phyloP scores from a whole-genome alignment of 2,888 invertebrate species.

The Eilema caniola region DNA sequence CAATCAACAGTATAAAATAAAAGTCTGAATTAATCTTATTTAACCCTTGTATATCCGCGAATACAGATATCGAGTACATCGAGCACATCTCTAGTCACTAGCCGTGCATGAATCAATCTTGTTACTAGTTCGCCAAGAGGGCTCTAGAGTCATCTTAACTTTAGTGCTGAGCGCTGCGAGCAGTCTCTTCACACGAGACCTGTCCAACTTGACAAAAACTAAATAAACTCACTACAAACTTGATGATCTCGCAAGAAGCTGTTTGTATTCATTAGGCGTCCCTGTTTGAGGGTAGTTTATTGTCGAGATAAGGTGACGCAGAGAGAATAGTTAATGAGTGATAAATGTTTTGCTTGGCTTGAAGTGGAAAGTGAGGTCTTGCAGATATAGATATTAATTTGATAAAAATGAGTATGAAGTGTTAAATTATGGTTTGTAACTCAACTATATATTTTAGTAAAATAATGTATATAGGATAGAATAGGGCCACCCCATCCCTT shows the following conservation, averaged over 20 bases:
- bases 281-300: constrained; percentile 8
- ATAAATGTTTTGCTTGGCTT: not conserved
- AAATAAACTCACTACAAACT: constrained; percentile 1
- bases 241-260: constrained; percentile 7
- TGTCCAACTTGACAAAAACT: constrained; percentile 11
- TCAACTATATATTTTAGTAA: too few relatives aligned
- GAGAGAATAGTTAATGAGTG: constrained; percentile 4
- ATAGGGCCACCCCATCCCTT: too few relatives aligned
- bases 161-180: constrained; percentile 2
- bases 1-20: too few relatives aligned
- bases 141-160: not conserved
- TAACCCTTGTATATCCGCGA: not conserved
- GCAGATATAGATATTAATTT: not conserved
- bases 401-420: not conserved
- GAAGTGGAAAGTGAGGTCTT: not conserved
- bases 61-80: not conserved
- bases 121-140: not conserved
- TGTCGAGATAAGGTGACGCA: constrained; percentile 1
- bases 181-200: constrained; percentile 8
- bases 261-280: constrained; percentile 15
- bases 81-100: not conserved
- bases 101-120: constrained; percentile 11
- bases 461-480: too few relatives aligned
- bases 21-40: too few relatives aligned
- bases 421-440: too few relatives aligned